These are phyloP conservation scores for Pelobates cultripes DNA, from an alignment of 2,797 vertebrate genomes.

Conservation along the genomic window DNA sequence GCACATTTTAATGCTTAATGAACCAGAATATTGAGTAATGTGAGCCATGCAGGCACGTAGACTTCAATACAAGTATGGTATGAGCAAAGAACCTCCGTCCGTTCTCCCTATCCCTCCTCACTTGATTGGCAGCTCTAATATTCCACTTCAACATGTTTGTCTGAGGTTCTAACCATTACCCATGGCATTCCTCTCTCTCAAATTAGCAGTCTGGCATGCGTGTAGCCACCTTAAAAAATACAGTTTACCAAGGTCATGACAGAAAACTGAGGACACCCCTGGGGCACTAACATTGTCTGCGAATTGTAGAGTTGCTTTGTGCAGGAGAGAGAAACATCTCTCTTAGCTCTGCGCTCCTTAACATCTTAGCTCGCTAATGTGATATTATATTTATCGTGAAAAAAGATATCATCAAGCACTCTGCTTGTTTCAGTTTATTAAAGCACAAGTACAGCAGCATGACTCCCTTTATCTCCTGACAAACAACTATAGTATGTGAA, in stretches of 20 bases:
- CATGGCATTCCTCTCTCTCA: background rate
- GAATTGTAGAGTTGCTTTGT: background rate
- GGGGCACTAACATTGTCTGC: background rate
- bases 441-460: background rate
- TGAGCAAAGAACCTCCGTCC: background rate
- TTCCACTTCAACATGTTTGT: background rate
- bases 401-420: conserved; percentile 5
- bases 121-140: background rate
- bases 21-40: background rate
- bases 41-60: background rate
- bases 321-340: background rate
- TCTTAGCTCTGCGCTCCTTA: conserved; percentile 5
- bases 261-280: background rate
- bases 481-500: conserved; percentile 2
- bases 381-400: background rate
- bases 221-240: conserved; percentile 1
- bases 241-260: background rate
- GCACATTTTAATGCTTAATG: no score
- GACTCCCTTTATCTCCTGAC: background rate
- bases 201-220: conserved; percentile 8
- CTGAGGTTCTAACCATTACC: background rate
- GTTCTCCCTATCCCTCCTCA: background rate
- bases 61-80: background rate
- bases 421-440: background rate
- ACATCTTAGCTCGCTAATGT: conserved; percentile 17